Base-by-base conservation (phyloP, 1,140 invertebrate species). In the Mercenaria mercenaria region DNA sequence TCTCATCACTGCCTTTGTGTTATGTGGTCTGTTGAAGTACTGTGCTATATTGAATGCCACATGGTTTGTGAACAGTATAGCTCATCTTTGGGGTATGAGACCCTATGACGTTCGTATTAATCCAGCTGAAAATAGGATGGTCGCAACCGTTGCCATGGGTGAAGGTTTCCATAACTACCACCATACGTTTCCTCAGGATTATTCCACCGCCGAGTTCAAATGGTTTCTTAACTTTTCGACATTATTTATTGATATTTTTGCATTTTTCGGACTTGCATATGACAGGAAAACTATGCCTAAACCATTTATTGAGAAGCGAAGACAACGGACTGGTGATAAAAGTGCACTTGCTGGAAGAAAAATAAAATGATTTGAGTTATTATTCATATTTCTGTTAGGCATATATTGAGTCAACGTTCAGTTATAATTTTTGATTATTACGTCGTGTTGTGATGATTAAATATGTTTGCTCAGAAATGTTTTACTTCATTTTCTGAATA, bases 81-180 rank as follows among this genome's bases (percentile, higher is more conserved):
- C 99, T 1, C 99, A 99, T 96, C 97, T 99, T 93, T 99, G 98
- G 96, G 99, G 99, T 74, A 97, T 97, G 88, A 97, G 97, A 94
- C 99, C 99, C 0, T 99, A 99, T 95, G 99, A 99, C 95, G 92
- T 93, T 37, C 91, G 93, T 97, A 97, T 97, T 97, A 96, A 97
- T 96, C 97, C 97, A 2, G 94, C 95, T 3, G 96, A 97, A 93
- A 97, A 97, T 91, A 59, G 94, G 0, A 85, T 94, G 23, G 96
- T 97, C 1, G 95, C 96, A 0, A 93, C 97, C 34, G 92, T 96
- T 43, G 96, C 97, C 0, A 93, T 96, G 29, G 97, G 97, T 6
- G 97, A 97, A 96, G 98, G 98, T 4, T 99, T 98, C 97, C 98
- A 99, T 95, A 99, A 99, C 96, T 99, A 99, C 96, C 99, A 99